phyloP scores from a whole-genome alignment of 1,140 invertebrate species.

The Leptopilina clavipes region DNA sequence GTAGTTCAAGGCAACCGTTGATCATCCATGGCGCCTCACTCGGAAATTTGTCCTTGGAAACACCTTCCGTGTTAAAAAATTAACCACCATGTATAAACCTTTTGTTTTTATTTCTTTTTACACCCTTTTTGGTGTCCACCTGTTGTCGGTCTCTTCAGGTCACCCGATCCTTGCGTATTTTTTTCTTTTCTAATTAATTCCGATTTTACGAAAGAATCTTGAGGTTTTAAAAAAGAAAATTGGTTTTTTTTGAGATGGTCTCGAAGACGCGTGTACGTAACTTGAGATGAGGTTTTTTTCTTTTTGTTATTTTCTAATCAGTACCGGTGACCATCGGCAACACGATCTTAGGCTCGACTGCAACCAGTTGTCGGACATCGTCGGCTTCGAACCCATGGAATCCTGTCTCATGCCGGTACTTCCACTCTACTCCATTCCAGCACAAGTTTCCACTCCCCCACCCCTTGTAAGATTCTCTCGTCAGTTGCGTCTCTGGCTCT shows the following conservation, averaged over 20 bases:
- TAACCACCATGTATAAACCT: background rate
- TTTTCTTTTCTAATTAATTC: background rate
- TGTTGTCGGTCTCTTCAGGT: conserved; percentile 21
- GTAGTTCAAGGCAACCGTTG: conserved; percentile 31
- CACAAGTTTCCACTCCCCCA: conserved; percentile 40
- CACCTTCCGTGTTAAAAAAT: conserved; percentile 31
- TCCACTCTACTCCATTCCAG: conserved; percentile 51
- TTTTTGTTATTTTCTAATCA: conserved; percentile 7
- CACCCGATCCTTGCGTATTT: background rate
- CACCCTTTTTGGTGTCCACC: background rate
- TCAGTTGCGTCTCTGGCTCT: conserved; percentile 15
- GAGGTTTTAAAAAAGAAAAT: too few relatives aligned
- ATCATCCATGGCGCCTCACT: conserved; percentile 29
- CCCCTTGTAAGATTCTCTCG: conserved; percentile 20
- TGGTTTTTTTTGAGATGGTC: background rate
- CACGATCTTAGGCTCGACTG: conserved; percentile 68
- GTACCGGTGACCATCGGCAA: conserved; percentile 61
- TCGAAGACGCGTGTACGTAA: conserved; percentile 46
- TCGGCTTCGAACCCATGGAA: conserved; percentile 58
- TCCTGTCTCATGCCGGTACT: conserved; percentile 59
- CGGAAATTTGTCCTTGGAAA: conserved; percentile 18
- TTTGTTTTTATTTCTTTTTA: background rate
- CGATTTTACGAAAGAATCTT: too few relatives aligned
- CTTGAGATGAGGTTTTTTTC: conserved; percentile 42
- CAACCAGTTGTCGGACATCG: conserved; percentile 54